Percentiles rank a stretch among this genome's conserved stretches.
Evolutionary conservation across 2,888 invertebrate genomes (phyloP).

Genomic region (Drosophila macrothrix): DNA sequence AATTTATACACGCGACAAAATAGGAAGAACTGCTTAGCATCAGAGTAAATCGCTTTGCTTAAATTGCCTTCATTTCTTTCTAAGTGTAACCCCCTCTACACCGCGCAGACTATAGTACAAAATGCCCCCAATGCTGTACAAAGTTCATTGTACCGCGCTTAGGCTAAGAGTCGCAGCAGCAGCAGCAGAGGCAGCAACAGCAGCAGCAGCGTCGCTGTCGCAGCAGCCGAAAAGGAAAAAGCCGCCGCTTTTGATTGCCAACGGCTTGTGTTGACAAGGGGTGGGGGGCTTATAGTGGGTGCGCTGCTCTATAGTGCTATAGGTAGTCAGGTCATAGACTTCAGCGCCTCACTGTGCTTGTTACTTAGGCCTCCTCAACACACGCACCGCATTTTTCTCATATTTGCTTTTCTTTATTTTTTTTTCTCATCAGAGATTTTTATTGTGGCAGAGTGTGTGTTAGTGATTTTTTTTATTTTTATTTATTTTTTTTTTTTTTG

Average conservation of each 20-base stretch:
- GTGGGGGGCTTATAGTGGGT: not conserved
- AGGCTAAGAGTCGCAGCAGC: conserved; percentile 69
- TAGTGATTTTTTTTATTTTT: not conserved
- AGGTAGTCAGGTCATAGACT: conserved; percentile 62
- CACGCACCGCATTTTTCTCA: conserved; percentile 56
- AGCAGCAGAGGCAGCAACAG: conserved; percentile 19
- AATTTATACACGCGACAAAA: not conserved
- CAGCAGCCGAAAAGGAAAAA: conserved; percentile 72
- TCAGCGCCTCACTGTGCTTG: conserved; percentile 22
- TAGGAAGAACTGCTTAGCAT: not conserved
- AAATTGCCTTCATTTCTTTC: not conserved
- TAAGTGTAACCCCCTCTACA: not conserved
- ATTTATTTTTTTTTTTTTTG: conserved; percentile 6
- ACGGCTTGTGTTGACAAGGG: conserved; percentile 18
- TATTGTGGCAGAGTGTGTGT: conserved; percentile 35
- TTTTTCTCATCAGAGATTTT: conserved; percentile 39
- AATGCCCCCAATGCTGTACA: conserved; percentile 49
- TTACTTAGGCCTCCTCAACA: conserved; percentile 48
- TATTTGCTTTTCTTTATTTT: conserved; percentile 50
- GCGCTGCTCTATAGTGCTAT: conserved; percentile 41
- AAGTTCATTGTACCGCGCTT: conserved; percentile 78
- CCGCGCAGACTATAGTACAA: not conserved
- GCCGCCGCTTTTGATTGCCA: conserved; percentile 76
- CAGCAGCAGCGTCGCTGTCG: conserved; percentile 6
- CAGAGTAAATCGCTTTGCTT: not conserved